These are phyloP conservation scores for Tachysurus vachellii DNA, from an alignment of 2,113 vertebrate species.

Conservation along the genomic window DNA sequence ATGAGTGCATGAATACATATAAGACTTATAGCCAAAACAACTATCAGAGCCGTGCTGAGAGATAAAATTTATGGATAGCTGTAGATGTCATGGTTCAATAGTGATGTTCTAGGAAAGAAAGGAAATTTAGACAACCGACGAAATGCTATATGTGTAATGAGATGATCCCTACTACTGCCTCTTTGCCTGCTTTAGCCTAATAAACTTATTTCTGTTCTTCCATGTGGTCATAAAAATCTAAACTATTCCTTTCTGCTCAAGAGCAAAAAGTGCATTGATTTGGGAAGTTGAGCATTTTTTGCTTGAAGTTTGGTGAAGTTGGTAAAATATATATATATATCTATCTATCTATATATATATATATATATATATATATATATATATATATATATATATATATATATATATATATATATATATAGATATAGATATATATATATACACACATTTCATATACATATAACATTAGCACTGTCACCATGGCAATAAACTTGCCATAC, in stretches of 20 bases:
- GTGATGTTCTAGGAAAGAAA: not conserved
- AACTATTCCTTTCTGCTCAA: not conserved
- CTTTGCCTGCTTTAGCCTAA: not conserved
- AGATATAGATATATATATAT: no score
- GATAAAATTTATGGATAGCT: not conserved
- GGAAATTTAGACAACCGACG: not conserved
- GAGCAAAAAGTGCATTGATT: not conserved
- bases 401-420: no score
- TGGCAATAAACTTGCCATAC: conserved; percentile 8
- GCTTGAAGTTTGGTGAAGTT: not conserved
- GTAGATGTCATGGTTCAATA: not conserved
- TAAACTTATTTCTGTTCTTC: not conserved
- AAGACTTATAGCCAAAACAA: not conserved
- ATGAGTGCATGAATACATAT: not conserved
- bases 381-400: no score
- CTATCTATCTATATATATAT: no score
- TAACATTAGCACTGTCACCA: not conserved
- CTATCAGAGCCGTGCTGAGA: not conserved
- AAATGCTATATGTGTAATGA: not conserved
- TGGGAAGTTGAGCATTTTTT: not conserved
- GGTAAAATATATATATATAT: not conserved
- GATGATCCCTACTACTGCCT: not conserved
- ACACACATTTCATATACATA: no score
- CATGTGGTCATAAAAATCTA: not conserved
- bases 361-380: no score